Conservation (phyloP, 2,888 invertebrate species). For the Lepidochrysops patricia region DNA sequence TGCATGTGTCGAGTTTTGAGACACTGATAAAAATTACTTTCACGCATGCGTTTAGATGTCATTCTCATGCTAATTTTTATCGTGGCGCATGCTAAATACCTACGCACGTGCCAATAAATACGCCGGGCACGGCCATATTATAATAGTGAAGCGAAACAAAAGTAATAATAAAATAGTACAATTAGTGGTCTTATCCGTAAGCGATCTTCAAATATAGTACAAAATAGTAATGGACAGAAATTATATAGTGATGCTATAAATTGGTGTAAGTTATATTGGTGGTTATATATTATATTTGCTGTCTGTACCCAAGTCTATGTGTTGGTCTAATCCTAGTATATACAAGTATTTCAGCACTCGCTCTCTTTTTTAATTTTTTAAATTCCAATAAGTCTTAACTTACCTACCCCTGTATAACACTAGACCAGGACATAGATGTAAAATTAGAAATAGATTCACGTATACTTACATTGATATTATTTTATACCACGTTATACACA, state of each 20-base stretch:
- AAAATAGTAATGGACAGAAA: conserved; percentile 8
- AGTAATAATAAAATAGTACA: conserved; percentile 4
- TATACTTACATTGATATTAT: conserved; percentile 21
- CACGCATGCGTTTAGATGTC: no score
- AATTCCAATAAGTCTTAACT: background rate
- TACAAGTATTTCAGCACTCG: background rate
- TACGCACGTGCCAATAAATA: no score
- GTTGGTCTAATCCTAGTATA: background rate
- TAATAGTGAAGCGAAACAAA: background rate
- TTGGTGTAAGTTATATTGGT: conserved; percentile 1
- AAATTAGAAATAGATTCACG: conserved; percentile 18
- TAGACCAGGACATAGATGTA: conserved; percentile 17
- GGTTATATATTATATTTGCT: background rate
- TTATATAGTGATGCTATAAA: conserved; percentile 5
- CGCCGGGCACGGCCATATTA: no score
- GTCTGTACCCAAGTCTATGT: conserved; percentile 9
- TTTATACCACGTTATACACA: conserved; percentile 28
- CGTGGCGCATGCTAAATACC: no score
- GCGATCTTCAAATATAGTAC: conserved; percentile 8
- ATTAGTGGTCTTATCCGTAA: conserved; percentile 2
- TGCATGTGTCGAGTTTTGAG: no score
- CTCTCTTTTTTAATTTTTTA: no score
- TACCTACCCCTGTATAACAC: background rate
- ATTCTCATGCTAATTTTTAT: no score
- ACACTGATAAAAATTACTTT: no score